Conservation (phyloP, 2,797 vertebrate genomes). For the Philypnodon macrostomus region DNA sequence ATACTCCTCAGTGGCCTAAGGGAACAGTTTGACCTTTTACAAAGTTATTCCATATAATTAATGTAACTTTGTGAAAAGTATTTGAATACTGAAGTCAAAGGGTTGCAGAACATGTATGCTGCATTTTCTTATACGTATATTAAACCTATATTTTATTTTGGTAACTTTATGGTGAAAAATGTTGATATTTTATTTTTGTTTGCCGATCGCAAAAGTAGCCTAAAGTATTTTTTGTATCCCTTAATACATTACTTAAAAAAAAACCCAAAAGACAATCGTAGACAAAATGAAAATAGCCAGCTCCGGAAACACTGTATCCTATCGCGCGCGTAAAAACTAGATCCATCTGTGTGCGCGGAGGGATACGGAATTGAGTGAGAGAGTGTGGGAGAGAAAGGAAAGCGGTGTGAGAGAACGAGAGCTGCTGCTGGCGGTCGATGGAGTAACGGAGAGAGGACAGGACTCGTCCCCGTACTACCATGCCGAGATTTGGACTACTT, state of each 20-base stretch:
- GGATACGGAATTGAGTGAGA: slow-evolving; percentile 63
- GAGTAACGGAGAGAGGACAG: slow-evolving; percentile 52
- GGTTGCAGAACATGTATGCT: too few relatives aligned
- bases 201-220: background rate
- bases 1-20: too few relatives aligned
- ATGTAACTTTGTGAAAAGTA: too few relatives aligned
- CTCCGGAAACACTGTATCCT: slow-evolving; percentile 37
- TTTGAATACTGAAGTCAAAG: too few relatives aligned
- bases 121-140: too few relatives aligned
- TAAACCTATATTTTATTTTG: too few relatives aligned
- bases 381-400: slow-evolving; percentile 1
- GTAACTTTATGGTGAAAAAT: too few relatives aligned
- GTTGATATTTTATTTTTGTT: too few relatives aligned
- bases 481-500: slow-evolving; percentile 73
- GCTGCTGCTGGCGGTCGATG: slow-evolving; percentile 43
- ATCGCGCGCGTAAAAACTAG: slow-evolving; percentile 72
- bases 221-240: too few relatives aligned
- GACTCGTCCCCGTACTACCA: slow-evolving; percentile 67
- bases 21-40: background rate
- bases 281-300: slow-evolving; percentile 11
- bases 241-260: too few relatives aligned
- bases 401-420: slow-evolving; percentile 33
- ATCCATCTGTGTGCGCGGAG: slow-evolving; percentile 78
- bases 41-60: background rate
- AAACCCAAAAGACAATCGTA: too few relatives aligned